Base-by-base conservation (phyloP, 2,797 vertebrate genomes). In the Protosalanx chinensis region DNA sequence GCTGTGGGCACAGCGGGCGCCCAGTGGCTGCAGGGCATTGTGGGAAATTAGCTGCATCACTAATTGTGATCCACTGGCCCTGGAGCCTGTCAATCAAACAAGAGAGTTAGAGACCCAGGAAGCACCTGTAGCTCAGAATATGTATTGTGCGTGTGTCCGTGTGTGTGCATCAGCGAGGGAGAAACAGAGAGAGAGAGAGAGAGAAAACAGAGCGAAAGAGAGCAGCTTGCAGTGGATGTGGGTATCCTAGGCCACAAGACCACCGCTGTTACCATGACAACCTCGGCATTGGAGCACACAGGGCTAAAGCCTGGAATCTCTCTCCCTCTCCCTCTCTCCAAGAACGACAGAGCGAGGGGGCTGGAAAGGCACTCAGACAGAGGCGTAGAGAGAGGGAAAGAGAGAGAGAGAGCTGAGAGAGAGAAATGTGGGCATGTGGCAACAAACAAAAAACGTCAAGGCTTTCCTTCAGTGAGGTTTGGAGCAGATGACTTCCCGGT, bases 21-120 rank as follows among this genome's bases (percentile, higher is more conserved):
- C 90, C 90, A 87, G 87, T 93, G 92, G 92, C 93, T 92, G 91
- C 91, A 85, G 93, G 93, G 92, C 91, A 93, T 93, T 92, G 91
- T 93, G 93, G 92, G 92, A 93, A 93, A 94, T 93, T 91, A 92
- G 90, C 92, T 86, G 91, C 89, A 93, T 91, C 89, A 89, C 91
- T 93, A 93, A 94, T 93, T 91, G 88, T 91, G 89, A 91, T 90
- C 89, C 80, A 78, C 85, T 76, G 82, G 87, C 89, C 88, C 89
- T 82, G n/a, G 82, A 86, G 90, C 79, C 82, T 85, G 87, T 90
- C 90, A 90, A 85, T 89, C 89, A 88, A 89, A 85, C 80, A 79
- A 70, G 85, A 87, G 82, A 88, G 82, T 75, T 81, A 78, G 84
- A 89, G 87, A 86, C 88, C 88, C 86, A 72, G 85, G 86, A 88